Base-by-base conservation (phyloP, 2,797 vertebrate species). In the Dicrostonyx torquatus region DNA sequence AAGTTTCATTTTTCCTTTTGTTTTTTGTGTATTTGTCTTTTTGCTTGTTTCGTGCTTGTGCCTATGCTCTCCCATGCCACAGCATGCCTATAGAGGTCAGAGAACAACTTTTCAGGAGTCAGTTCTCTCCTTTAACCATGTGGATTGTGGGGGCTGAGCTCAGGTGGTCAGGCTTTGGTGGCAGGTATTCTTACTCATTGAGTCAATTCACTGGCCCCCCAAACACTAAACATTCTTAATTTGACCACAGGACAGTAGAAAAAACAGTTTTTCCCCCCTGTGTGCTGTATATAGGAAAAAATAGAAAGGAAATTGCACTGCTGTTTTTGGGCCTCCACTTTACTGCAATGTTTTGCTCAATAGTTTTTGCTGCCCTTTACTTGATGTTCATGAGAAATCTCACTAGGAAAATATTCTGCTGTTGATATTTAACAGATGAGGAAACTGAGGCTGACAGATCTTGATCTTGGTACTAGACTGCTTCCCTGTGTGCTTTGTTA, bases 211-310 rank as follows among this genome's bases (percentile, higher is more conserved):
- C 68, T 87, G 48, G 15, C 37, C 64, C 55, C n/a, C 50, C 72
- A 40, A 68, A 60, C 48, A 73, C 37, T 43, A 58, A 87, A 12
- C 12, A 31, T 80, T 87, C 64, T 85, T 80, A 90, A 86, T 85
- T 89, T 94, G 70, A 70, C 58, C 84, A 11, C 34, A 92, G 34
- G 17, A 93, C 20, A 89, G 31, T 34, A 87, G 48, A 58, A 84
- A 90, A 87, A 94, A 88, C n/a, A 58, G 43, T 76, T 97, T 92
- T 93, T 60, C 96, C 87, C 92, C 45, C 40, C 48, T 87, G 89
- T n/a, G 37, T 53, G 34, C 20, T 53, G n/a, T 68, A 14, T 79
- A 76, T 68, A 89, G 48, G 24, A 14, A 87, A 94, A 94, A 84
- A 92, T 48, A 70, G 93, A 79, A 96, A 5, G 13, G 55, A 60